Evolutionary conservation across 2,888 invertebrate genomes (phyloP), one percentile per base, ranked within the genome.

Genomic region (Drosophila subsilvestris): DNA sequence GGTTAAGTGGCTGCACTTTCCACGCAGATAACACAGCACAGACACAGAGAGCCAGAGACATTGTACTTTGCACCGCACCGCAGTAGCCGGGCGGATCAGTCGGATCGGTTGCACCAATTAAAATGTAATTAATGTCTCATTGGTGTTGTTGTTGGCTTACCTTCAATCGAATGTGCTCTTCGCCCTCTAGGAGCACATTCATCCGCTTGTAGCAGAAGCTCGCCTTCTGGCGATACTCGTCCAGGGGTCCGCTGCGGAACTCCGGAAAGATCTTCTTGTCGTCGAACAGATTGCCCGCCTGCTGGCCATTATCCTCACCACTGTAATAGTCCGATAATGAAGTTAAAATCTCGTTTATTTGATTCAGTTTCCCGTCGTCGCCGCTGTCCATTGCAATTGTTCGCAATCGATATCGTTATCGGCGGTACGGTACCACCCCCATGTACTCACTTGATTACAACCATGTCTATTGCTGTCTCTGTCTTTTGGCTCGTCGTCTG

Each of bases 191-290:
- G 58, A 93, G 89, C 5, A 94, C 67, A 88, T 92, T 93, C 87
- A 94, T 79, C 63, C 94, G 94, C 51, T 95, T 94, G 94, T 95
- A 95, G 79, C 95, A 94, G 83, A 96, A 96, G 0, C 94, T 93
- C 0, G 95, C 94, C 75, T 93, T 93, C 75, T 93, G 93, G 56
- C 96, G 93, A 84, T 95, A 96, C 6, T 80, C 88, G 80, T 95
- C 94, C 67, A 96, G 90, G 17, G 94, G 95, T 6, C 96, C 96
- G 27, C 91, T 91, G 17, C 94, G 94, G 70, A 95, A 94, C 80
- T 94, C 94, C 6, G 93, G 93, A 71, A 95, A 93, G 58, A 93
- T 92, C 6, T 91, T 80, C 70, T 91, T 90, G 66, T 92, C 90
- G 25, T 90, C 81, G 6, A 88, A 74, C 45, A 92, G 89, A 29